Percentiles rank a stretch among this genome's conserved stretches.
phyloP scores from a whole-genome alignment of 2,113 vertebrate genomes.

The Bucco capensis region DNA sequence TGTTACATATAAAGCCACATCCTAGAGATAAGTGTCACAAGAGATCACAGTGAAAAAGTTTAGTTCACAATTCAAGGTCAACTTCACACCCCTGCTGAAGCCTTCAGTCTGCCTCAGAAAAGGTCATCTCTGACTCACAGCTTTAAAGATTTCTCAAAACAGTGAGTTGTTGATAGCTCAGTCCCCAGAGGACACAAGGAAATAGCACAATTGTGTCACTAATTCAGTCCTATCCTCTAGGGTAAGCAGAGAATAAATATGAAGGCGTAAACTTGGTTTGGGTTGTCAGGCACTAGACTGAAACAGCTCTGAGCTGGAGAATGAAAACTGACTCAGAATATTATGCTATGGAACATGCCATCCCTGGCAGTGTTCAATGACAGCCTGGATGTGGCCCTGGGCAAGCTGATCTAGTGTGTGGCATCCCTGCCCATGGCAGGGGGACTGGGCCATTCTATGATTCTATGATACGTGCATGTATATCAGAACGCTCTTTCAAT shows the following conservation, averaged over 20 bases:
- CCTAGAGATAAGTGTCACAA: not conserved
- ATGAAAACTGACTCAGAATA: not conserved
- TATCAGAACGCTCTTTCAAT: not conserved
- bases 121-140: constrained; percentile 55
- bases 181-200: not conserved
- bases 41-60: constrained; percentile 8
- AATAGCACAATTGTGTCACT: not conserved
- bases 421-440: too few relatives aligned
- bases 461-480: not conserved
- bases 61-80: constrained; percentile 21
- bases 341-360: not conserved
- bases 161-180: not conserved
- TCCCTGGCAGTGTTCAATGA: too few relatives aligned
- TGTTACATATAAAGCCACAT: not conserved
- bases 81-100: not conserved
- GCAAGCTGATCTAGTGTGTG: too few relatives aligned
- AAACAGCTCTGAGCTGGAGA: not conserved
- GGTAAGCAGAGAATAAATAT: not conserved
- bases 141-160: constrained; percentile 4
- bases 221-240: not conserved
- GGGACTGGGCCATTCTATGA: too few relatives aligned
- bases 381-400: too few relatives aligned
- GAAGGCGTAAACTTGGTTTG: not conserved
- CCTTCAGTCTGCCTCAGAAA: constrained; percentile 9
- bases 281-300: not conserved